Conservation (phyloP, 2,797 vertebrate species). For the Loriculus beryllinus region DNA sequence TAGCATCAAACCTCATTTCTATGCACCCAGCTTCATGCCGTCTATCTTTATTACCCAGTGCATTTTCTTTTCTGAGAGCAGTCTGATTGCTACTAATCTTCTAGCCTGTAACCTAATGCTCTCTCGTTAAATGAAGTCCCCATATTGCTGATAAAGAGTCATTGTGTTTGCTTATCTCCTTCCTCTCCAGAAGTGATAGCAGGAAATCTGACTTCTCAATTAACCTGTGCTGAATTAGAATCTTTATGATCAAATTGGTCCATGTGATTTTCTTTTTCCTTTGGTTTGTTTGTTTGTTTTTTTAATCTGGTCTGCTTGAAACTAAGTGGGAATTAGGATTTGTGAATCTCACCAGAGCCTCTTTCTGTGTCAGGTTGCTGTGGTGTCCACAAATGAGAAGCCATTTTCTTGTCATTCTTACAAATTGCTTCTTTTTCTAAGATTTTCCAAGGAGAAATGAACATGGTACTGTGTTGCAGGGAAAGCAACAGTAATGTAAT, state of each 20-base stretch:
- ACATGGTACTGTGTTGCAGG: neutral
- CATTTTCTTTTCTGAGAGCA: conserved; percentile 51
- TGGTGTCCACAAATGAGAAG: conserved; percentile 43
- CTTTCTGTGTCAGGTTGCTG: neutral
- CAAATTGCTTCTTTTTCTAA: conserved; percentile 48
- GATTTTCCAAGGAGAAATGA: conserved; percentile 31
- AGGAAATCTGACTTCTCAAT: conserved; percentile 61
- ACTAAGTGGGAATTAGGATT: conserved; percentile 1
- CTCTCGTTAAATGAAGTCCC: conserved; percentile 60
- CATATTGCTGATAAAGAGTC: conserved; percentile 59
- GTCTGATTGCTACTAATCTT: conserved; percentile 59
- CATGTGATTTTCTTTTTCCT: neutral
- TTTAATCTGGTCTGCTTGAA: neutral
- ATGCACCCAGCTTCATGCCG: conserved; percentile 36
- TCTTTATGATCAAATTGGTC: conserved; percentile 27
- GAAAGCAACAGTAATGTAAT: conserved; percentile 7
- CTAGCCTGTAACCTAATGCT: conserved; percentile 54
- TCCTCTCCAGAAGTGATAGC: conserved; percentile 49
- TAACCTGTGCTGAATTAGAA: conserved; percentile 59
- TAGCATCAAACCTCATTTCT: conserved; percentile 58
- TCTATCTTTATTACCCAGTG: conserved; percentile 56
- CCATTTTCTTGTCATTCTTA: conserved; percentile 55
- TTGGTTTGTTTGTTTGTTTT: neutral
- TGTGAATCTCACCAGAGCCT: neutral
- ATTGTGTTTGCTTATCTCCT: conserved; percentile 53